Base-by-base conservation (phyloP, 2,888 invertebrate species). In the Leptothorax acervorum region DNA sequence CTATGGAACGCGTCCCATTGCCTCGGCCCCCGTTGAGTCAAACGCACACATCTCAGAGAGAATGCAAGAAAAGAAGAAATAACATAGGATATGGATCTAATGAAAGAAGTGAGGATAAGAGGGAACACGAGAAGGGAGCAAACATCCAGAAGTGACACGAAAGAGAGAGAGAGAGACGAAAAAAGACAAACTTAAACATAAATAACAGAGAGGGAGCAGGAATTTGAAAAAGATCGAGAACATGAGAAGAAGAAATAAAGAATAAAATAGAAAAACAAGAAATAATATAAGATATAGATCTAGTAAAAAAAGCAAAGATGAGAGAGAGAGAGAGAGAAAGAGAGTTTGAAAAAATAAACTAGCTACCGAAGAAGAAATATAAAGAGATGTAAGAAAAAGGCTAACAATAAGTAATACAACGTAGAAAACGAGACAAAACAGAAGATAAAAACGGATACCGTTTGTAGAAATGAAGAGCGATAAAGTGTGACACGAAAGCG, bases 11-110 rank as follows among this genome's bases (percentile, higher is more conserved):
- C 75, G 79, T 60, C 79, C 48, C 35, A 48, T 57, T 55, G 70
- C 55, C 62, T 45, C 74, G 42, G 28, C 15, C 55, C 28, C 48
- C 3, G 35, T 48, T 35, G 70, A 70, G 70, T 48, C 15, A 39
- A 83, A 53, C 74, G 66, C 65, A 28, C 42, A 28, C 65, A 31
- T 60, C 48, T 39, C 55, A 82, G 66, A 82, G 23, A 63, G n/a
- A 60, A 82, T n/a, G 68, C 23, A 83, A 66, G 57, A 78, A 83
- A 60, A 28, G 65, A 66, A 82, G 57, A 60, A 81, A 81, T 81
- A 82, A 62, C 83, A 83, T 11, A 63, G 84, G 57, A 84, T 84
- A 83, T 79, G 76, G 81, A 87, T 23, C 53, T 63, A 81, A 73
- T 70, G 84, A 71, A 76, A 66, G 65, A 73, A 53, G 23, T 65